Conservation (phyloP, 2,797 vertebrate species). For the Benthosema pterotum region DNA sequence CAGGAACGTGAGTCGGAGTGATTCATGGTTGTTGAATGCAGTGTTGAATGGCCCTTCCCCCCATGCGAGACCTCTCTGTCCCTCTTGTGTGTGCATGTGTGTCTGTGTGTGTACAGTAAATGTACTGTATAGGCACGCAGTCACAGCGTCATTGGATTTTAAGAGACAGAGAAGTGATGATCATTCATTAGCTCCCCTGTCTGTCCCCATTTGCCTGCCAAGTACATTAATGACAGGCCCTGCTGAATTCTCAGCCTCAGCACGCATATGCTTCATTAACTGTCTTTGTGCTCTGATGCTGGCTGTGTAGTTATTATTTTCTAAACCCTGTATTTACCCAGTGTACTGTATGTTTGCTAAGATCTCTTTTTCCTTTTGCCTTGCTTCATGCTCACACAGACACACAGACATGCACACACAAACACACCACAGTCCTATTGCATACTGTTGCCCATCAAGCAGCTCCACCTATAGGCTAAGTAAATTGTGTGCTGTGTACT, state of each 20-base stretch:
- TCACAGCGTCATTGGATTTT: conserved; percentile 21
- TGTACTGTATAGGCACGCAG: too few species aligned
- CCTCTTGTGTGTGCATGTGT: conserved; percentile 2
- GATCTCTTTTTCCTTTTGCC: too few species aligned
- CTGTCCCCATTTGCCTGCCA: conserved; percentile 35
- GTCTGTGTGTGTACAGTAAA: too few species aligned
- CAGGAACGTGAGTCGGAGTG: conserved; percentile 27
- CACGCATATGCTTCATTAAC: conserved; percentile 39
- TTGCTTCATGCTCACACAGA: too few species aligned
- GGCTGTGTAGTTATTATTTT: neutral
- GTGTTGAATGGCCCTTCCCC: conserved; percentile 2
- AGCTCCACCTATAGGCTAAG: too few species aligned
- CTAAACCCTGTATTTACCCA: too few species aligned
- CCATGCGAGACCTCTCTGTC: conserved; percentile 32
- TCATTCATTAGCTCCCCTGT: conserved; percentile 44
- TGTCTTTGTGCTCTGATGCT: conserved; percentile 27
- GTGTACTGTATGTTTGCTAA: too few species aligned
- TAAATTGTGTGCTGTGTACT: too few species aligned
- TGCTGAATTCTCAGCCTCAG: conserved; percentile 42
- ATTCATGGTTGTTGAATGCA: neutral
- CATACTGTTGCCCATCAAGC: too few species aligned
- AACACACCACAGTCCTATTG: too few species aligned
- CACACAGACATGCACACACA: too few species aligned
- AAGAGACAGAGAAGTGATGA: conserved; percentile 20
- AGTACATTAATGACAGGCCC: conserved; percentile 49